These are phyloP conservation scores for Tapirus terrestris DNA, from an alignment of 2,113 vertebrate species.

Conservation along the genomic window DNA sequence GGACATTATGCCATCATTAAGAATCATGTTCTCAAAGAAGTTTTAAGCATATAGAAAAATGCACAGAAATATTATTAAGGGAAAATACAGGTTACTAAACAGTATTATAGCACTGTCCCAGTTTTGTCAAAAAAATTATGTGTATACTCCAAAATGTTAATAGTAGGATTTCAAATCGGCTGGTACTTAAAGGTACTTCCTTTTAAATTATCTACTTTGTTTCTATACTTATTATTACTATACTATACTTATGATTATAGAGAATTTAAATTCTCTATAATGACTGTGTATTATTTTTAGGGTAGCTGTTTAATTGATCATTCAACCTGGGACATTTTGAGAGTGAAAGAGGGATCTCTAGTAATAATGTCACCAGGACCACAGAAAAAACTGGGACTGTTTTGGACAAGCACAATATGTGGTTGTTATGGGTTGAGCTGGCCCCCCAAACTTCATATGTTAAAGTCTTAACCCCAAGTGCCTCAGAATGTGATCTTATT, in stretches of 20 bases:
- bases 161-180: background rate
- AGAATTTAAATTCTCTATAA: background rate
- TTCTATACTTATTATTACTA: background rate
- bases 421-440: background rate
- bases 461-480: background rate
- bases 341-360: background rate
- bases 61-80: background rate
- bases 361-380: background rate
- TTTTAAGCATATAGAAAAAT: conserved; percentile 48
- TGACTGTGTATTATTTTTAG: background rate
- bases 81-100: conserved; percentile 15
- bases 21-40: background rate
- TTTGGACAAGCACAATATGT: background rate
- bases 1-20: conserved; percentile 40
- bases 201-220: background rate
- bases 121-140: conserved; percentile 30
- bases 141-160: background rate
- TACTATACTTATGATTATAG: no score
- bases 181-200: background rate
- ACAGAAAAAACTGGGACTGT: background rate
- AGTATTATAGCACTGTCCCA: background rate
- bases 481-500: background rate
- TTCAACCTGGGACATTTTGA: background rate
- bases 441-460: background rate
- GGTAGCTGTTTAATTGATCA: background rate